Base-by-base conservation (phyloP, 2,797 vertebrate species). In the Acrossocheilus fasciatus region DNA sequence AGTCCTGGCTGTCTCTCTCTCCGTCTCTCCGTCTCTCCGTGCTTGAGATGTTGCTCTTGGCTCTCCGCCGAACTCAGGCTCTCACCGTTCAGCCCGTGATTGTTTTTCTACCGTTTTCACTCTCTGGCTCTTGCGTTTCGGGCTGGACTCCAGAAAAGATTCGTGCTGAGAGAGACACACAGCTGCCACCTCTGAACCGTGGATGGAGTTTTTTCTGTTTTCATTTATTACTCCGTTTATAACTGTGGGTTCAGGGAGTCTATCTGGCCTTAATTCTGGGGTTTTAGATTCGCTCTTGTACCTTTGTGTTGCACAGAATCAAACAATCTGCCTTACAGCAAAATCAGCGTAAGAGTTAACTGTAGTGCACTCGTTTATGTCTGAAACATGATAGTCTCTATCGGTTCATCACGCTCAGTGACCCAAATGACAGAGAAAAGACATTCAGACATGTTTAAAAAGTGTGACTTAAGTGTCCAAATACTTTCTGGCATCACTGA, bases 271-370 rank as follows among this genome's bases (percentile, higher is more conserved):
- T 88, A 89, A 88, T 91, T 91, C 88, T 78, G 85, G 12, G 66
- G 88, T 88, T 91, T 91, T 91, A 72, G 59, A 89, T 89, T 92
- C 91, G 88, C 88, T 91, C 91, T 88, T 87, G 90, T 9, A 86
- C 83, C 89, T 89, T 92, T 89, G 36, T 93, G 91, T 92, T 84
- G 47, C 45, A 73, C 30, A 20, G 9, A 76, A 76, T 20, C 30
- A 73, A 26, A n/a, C 20, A 6, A 43, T n/a, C 69, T 2, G 6
- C 20, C 68, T 70, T 70, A 23, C 36, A 11, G 17, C 9, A 69
- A 36, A 4, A 11, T 20, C 34, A 18, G 23, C 3, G 41, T 1
- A n/a, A 12, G 8, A 23, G 39, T 70, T 23, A n/a, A 73, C 2
- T 45, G 36, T 11, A n/a, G 23, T 1, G 9, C 18, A 69, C 36